These are phyloP conservation scores for Hyles vespertilio DNA, from an alignment of 1,140 invertebrate genomes.

Conservation along the genomic window DNA sequence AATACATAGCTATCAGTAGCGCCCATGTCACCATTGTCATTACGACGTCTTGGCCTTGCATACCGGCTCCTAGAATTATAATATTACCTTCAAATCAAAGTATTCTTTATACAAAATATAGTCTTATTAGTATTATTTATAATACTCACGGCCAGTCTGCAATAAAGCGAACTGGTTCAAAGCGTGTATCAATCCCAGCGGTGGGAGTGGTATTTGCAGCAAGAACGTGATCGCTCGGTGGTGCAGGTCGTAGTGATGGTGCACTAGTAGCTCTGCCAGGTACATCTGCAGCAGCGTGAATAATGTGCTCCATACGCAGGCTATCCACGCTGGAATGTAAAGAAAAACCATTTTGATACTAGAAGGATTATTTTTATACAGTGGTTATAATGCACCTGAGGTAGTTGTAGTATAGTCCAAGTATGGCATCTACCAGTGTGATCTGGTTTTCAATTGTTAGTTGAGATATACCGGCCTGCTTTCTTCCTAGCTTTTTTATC, in stretches of 20 bases:
- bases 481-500: no score
- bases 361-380: no score
- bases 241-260: slow-evolving; percentile 43
- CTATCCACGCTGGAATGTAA: slow-evolving; percentile 35
- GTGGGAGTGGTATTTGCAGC: slow-evolving; percentile 45
- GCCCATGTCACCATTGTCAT: slow-evolving; percentile 45
- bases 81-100: not conserved
- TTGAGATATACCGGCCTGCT: no score
- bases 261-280: slow-evolving; percentile 50
- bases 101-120: no score
- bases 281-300: slow-evolving; percentile 55
- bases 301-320: slow-evolving; percentile 46
- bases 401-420: no score
- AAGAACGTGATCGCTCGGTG: slow-evolving; percentile 36
- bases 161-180: slow-evolving; percentile 57
- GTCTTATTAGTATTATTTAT: not conserved
- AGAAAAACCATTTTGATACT: no score
- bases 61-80: slow-evolving; percentile 15
- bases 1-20: slow-evolving; percentile 47
- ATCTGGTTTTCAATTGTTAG: no score
- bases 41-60: slow-evolving; percentile 25
- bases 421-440: no score
- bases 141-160: slow-evolving; percentile 46
- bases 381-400: no score
- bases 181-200: slow-evolving; percentile 50